Percentiles rank a stretch among this genome's conserved stretches.
phyloP scores from a whole-genome alignment of 2,888 invertebrate species.

The Amblyjoppa proteus region DNA sequence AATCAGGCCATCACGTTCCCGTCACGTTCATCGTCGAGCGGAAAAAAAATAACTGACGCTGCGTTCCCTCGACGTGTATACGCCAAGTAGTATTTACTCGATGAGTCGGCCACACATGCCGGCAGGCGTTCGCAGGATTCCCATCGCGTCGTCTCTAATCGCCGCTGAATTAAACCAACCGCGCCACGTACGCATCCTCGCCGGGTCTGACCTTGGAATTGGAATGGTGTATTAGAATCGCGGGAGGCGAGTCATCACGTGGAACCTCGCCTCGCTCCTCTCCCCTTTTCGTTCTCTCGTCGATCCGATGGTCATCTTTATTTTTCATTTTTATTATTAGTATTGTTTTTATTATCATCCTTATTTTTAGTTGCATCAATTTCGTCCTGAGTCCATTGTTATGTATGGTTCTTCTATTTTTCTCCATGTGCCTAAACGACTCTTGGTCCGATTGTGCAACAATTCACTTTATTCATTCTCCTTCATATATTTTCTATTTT shows the following conservation, averaged over 20 bases:
- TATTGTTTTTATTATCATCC: too few species aligned
- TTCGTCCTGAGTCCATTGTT: too few species aligned
- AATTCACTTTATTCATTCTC: not conserved
- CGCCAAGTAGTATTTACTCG: not conserved
- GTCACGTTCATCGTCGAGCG: not conserved
- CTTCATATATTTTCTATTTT: conserved; percentile 1
- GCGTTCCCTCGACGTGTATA: not conserved
- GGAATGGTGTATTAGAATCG: conserved; percentile 12
- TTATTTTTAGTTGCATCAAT: too few species aligned
- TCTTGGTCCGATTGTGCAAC: too few species aligned
- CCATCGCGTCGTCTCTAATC: conserved; percentile 3
- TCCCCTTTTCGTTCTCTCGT: not conserved
- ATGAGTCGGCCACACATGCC: not conserved
- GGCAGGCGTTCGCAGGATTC: conserved; percentile 3
- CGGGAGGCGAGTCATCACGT: not conserved
- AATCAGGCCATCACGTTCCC: not conserved
- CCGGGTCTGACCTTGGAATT: conserved; percentile 7
- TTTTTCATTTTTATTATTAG: not conserved
- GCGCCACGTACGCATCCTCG: not conserved
- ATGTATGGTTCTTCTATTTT: too few species aligned
- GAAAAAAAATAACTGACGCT: not conserved
- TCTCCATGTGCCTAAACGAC: too few species aligned
- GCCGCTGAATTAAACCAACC: conserved; percentile 34
- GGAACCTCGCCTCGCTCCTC: not conserved
- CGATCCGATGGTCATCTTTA: not conserved